A percentile compares a stretch with the other conserved stretches of the same genome.
phyloP scores from a whole-genome alignment of 1,140 invertebrate species.

The Notospermus geniculatus region DNA sequence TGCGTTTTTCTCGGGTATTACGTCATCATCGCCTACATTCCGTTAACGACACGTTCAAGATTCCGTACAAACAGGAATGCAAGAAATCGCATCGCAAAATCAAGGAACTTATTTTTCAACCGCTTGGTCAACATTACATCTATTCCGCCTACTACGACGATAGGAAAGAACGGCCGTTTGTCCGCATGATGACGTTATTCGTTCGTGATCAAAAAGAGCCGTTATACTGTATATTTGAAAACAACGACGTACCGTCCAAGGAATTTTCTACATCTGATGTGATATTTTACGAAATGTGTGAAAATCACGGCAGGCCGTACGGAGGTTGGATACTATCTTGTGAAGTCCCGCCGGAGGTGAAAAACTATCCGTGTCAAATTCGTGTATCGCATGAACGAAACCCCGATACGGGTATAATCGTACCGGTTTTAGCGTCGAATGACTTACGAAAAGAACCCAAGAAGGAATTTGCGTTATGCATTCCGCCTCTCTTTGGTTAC shows the following conservation, averaged over 20 bases:
- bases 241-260: too few relatives aligned
- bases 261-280: too few relatives aligned
- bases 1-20: too few relatives aligned
- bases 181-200: too few relatives aligned
- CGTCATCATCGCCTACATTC: too few relatives aligned
- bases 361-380: slow-evolving; percentile 4
- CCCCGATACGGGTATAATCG: not conserved
- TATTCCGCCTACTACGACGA: too few relatives aligned
- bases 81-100: not conserved
- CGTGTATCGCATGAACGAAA: slow-evolving; percentile 4
- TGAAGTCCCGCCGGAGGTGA: slow-evolving; percentile 26
- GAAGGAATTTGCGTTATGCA: slow-evolving; percentile 37
- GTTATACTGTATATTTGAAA: too few relatives aligned
- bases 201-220: too few relatives aligned
- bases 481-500: slow-evolving; percentile 51
- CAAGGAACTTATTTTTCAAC: slow-evolving; percentile 7
- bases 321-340: slow-evolving; percentile 48
- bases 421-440: not conserved
- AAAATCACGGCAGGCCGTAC: slow-evolving; percentile 46
- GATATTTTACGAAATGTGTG: slow-evolving; percentile 43
- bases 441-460: not conserved
- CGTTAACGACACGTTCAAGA: too few relatives aligned
- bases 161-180: too few relatives aligned
- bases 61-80: too few relatives aligned
- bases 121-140: not conserved